Conservation (phyloP, 2,797 vertebrate species). For the Cuculus canorus region DNA sequence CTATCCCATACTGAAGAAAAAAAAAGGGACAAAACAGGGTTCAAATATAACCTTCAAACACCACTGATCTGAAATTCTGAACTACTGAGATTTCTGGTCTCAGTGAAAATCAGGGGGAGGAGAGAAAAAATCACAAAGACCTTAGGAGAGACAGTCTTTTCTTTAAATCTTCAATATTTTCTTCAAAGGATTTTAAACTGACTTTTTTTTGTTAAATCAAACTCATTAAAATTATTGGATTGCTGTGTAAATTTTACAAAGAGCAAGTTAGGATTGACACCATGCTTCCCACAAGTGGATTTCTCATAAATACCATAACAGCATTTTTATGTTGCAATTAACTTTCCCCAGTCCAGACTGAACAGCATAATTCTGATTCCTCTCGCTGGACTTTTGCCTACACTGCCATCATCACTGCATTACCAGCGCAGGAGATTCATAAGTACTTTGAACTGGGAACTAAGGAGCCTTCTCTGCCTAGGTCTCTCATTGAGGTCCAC, state of each 20-base stretch:
- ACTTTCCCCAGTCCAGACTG: not conserved
- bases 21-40: not conserved
- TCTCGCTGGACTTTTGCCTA: not conserved
- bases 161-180: not conserved
- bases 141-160: not conserved
- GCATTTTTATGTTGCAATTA: not conserved
- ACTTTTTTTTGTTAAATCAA: not conserved
- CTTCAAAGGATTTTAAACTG: not conserved
- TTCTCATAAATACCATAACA: not conserved
- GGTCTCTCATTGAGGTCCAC: not conserved
- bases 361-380: not conserved
- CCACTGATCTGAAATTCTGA: not conserved
- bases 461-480: not conserved
- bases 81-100: not conserved
- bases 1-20: not conserved
- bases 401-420: not conserved
- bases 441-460: not conserved
- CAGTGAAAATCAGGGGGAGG: not conserved
- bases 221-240: not conserved
- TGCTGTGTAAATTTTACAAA: not conserved
- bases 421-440: not conserved
- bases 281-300: not conserved
- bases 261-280: not conserved
- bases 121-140: not conserved
- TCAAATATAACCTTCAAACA: slow-evolving; percentile 25